Evolutionary conservation across 2,888 invertebrate genomes (phyloP).

Genomic region (Aphelenchoides bicaudatus): DNA sequence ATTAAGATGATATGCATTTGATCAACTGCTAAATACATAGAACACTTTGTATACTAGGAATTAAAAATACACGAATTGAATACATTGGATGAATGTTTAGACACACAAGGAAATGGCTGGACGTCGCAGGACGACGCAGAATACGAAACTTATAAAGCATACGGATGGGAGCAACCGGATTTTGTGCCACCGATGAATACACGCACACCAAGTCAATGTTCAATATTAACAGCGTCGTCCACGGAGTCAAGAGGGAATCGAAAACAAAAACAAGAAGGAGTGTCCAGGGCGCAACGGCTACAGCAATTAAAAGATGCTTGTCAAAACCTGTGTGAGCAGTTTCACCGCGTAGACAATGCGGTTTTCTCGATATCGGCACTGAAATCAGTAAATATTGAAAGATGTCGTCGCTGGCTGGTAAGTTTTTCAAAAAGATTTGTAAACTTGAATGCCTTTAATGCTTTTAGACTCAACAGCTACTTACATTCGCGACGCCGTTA

Average conservation of each 20-base stretch:
- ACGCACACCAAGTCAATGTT: slow-evolving; percentile 7
- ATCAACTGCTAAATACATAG: no score
- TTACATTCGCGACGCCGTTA: slow-evolving; percentile 18
- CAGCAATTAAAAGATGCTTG: slow-evolving; percentile 35
- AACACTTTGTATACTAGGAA: no score
- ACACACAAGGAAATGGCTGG: no score
- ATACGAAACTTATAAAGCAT: slow-evolving; percentile 16
- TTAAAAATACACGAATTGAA: no score
- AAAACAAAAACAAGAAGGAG: slow-evolving; percentile 13
- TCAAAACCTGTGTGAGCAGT: slow-evolving; percentile 11
- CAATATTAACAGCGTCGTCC: background rate
- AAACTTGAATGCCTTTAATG: background rate
- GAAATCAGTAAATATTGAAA: slow-evolving; percentile 50
- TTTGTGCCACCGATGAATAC: slow-evolving; percentile 1
- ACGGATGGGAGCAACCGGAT: slow-evolving; percentile 15
- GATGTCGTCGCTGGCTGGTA: slow-evolving; percentile 31
- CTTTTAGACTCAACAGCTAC: slow-evolving; percentile 14
- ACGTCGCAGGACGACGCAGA: slow-evolving; percentile 15
- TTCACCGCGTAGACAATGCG: slow-evolving; percentile 47
- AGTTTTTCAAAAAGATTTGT: background rate
- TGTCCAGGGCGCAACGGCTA: slow-evolving; percentile 36
- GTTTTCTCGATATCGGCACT: slow-evolving; percentile 52
- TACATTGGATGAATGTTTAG: no score
- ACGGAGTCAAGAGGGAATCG: background rate
- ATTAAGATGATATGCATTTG: no score